Evolutionary conservation across 2,888 invertebrate genomes (phyloP).

Genomic region (Lamellibrachia columna): DNA sequence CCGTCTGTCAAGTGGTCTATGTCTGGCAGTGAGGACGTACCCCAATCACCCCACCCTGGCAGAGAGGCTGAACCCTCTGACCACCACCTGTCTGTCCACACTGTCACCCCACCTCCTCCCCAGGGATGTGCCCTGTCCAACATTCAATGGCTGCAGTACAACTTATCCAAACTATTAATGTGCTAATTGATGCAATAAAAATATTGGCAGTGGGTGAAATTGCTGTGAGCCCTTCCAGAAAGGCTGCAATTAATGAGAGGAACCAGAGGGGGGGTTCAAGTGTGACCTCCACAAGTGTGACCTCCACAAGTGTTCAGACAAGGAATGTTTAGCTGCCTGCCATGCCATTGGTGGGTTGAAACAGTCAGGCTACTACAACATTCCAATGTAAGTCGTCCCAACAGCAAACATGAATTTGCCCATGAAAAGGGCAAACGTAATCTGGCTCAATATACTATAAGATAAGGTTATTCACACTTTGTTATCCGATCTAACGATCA

Average conservation of each 20-base stretch:
- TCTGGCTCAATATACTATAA: too few relatives aligned
- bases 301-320: not conserved
- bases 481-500: too few relatives aligned
- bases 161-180: constrained; percentile 16
- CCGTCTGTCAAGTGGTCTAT: not conserved
- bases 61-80: not conserved
- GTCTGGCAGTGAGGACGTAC: not conserved
- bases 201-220: constrained; percentile 10
- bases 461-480: too few relatives aligned
- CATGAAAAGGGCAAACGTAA: too few relatives aligned
- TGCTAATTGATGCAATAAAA: not conserved
- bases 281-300: not conserved
- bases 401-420: not conserved
- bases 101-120: not conserved
- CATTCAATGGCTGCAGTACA: not conserved
- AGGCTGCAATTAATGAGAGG: not conserved
- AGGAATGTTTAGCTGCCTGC: not conserved
- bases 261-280: not conserved
- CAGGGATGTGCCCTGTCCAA: not conserved
- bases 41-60: not conserved
- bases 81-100: not conserved
- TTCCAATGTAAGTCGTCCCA: not conserved
- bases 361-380: not conserved
- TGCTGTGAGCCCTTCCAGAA: not conserved
- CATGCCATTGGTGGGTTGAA: not conserved